Percentiles rank a stretch among this genome's conserved stretches.
phyloP scores from a whole-genome alignment of 2,888 invertebrate genomes.

The Toxonevra muliebris region DNA sequence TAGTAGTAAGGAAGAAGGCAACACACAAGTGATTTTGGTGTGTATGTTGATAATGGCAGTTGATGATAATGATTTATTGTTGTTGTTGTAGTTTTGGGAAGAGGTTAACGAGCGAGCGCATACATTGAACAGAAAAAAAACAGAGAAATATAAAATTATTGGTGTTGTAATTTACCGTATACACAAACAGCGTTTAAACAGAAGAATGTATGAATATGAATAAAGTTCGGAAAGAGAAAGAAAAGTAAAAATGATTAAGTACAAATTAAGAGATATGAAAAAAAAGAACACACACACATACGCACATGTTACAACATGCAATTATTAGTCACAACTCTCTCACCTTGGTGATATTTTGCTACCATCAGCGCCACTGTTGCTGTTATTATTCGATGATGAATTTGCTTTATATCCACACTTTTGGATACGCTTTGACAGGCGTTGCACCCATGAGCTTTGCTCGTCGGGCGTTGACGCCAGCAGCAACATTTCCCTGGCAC shows the following conservation, averaged over 20 bases:
- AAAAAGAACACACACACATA: too few species aligned
- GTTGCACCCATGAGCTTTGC: constrained; percentile 92
- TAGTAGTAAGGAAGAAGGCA: constrained; percentile 20
- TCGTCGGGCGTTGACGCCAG: constrained; percentile 86
- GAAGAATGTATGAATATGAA: background rate
- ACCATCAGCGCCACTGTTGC: constrained; percentile 67
- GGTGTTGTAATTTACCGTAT: background rate
- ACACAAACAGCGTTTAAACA: background rate
- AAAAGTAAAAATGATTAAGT: background rate
- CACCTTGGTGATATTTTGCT: constrained; percentile 82
- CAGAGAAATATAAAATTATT: too few species aligned
- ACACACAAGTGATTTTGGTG: background rate
- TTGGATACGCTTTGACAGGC: constrained; percentile 91
- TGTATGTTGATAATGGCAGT: too few species aligned
- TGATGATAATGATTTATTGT: too few species aligned
- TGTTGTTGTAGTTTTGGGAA: too few species aligned
- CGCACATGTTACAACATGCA: background rate
- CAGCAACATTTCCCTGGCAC: constrained; percentile 92
- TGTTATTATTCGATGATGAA: constrained; percentile 68
- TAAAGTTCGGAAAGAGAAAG: constrained; percentile 1
- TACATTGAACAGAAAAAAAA: too few species aligned
- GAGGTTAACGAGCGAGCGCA: too few species aligned
- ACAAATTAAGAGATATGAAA: background rate
- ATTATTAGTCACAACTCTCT: constrained; percentile 42
- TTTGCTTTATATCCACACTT: constrained; percentile 92